These are phyloP conservation scores for Ennomos quercinarius DNA, from an alignment of 2,888 invertebrate genomes.

Conservation along the genomic window DNA sequence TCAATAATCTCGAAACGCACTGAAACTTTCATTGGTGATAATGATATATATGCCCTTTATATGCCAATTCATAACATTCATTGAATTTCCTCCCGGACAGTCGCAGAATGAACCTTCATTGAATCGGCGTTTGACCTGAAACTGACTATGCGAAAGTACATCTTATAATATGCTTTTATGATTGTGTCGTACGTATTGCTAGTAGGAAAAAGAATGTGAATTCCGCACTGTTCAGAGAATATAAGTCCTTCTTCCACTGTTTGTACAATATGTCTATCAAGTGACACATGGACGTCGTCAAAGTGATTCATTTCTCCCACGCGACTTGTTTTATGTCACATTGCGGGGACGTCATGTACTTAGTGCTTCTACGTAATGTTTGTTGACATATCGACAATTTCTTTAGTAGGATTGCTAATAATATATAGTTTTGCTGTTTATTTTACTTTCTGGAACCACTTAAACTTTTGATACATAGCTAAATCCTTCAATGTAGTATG, in stretches of 20 bases:
- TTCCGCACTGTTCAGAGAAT: conserved; percentile 26
- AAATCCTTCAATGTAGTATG: too few relatives aligned
- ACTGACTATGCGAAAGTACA: conserved; percentile 5
- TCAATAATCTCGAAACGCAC: conserved; percentile 2
- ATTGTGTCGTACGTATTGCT: background rate
- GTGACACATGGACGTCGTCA: conserved; percentile 27
- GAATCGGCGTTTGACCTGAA: conserved; percentile 13
- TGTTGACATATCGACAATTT: conserved; percentile 25
- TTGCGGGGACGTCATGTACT: conserved; percentile 23
- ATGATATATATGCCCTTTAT: background rate
- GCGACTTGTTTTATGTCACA: conserved; percentile 34
- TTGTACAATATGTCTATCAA: conserved; percentile 1
- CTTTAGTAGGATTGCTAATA: conserved; percentile 14
- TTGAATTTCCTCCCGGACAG: conserved; percentile 4
- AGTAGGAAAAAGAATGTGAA: conserved; percentile 3
- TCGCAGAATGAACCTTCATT: conserved; percentile 13
- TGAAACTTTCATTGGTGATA: conserved; percentile 9
- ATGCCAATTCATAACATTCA: background rate
- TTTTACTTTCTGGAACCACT: conserved; percentile 7
- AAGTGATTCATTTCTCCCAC: conserved; percentile 46
- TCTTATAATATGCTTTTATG: conserved; percentile 5
- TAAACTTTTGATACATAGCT: background rate
- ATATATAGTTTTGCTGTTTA: conserved; percentile 8
- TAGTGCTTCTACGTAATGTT: conserved; percentile 31
- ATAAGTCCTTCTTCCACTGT: conserved; percentile 8